Evolutionary conservation across 2,888 invertebrate genomes (phyloP).

Genomic region (Anodontia alba): DNA sequence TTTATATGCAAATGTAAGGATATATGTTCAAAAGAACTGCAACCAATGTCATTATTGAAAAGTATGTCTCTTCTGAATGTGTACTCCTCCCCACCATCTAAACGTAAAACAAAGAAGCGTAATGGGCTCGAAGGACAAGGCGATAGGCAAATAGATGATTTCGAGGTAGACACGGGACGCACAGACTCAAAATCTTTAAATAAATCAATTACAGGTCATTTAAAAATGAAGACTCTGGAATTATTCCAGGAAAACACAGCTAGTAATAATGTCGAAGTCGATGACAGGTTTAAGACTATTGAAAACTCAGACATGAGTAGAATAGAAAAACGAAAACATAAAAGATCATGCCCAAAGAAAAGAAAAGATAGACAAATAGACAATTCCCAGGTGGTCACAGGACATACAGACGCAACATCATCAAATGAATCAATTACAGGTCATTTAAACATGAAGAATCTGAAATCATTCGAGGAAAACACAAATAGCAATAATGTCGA

Average conservation of each 20-base stretch:
- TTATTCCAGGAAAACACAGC: neutral
- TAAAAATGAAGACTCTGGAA: neutral
- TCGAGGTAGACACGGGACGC: neutral
- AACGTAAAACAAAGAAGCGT: neutral
- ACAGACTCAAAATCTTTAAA: neutral
- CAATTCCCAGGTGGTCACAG: neutral
- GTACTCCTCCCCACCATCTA: constrained; percentile 19
- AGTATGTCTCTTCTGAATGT: constrained; percentile 26
- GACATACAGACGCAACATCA: neutral
- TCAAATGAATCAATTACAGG: neutral
- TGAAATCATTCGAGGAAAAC: neutral
- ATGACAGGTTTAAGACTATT: neutral
- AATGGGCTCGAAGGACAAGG: neutral
- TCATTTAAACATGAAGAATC: neutral
- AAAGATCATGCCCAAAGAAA: neutral
- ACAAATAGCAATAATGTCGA: neutral
- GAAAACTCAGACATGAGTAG: neutral
- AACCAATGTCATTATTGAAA: constrained; percentile 43
- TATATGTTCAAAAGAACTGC: constrained; percentile 38
- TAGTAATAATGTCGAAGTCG: neutral
- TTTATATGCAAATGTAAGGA: constrained; percentile 37
- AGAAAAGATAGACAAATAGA: neutral
- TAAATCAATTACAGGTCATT: neutral
- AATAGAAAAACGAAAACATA: neutral
- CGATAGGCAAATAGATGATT: neutral